phyloP scores from a whole-genome alignment of 1,140 invertebrate species.

The Solenopsis fugax region DNA sequence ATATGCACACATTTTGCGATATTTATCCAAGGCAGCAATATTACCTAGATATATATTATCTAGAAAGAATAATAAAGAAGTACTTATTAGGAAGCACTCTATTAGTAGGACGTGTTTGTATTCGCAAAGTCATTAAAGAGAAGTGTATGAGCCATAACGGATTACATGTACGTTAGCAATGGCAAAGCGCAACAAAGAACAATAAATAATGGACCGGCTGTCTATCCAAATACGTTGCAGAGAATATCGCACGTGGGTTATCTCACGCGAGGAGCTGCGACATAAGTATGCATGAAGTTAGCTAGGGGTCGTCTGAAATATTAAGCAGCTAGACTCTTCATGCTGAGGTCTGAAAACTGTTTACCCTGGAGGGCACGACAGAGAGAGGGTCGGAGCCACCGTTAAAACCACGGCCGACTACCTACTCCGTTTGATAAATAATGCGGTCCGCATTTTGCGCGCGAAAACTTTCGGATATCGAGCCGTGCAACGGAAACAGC shows the following conservation, averaged over 20 bases:
- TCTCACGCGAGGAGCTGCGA: conserved; percentile 70
- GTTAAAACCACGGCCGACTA: conserved; percentile 69
- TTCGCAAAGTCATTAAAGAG: conserved; percentile 9
- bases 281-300: conserved; percentile 86
- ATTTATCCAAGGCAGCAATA: not conserved
- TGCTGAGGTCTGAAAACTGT: conserved; percentile 77
- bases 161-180: conserved; percentile 20
- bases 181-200: conserved; percentile 21
- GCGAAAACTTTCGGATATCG: conserved; percentile 75
- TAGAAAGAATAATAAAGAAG: not conserved
- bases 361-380: conserved; percentile 70
- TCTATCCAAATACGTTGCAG: conserved; percentile 50
- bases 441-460: conserved; percentile 81
- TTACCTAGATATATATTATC: not conserved
- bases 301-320: conserved; percentile 82
- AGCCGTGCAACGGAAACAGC: conserved; percentile 25
- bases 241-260: conserved; percentile 50
- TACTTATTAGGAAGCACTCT: not conserved
- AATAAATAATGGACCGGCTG: conserved; percentile 56
- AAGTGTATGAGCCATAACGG: not conserved
- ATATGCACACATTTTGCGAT: not conserved
- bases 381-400: conserved; percentile 20
- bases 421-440: conserved; percentile 83
- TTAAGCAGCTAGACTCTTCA: conserved; percentile 80
- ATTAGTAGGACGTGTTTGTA: conserved; percentile 6